phyloP scores from a whole-genome alignment of 2,113 vertebrate genomes.

The Chaetorhynchus papuensis region DNA sequence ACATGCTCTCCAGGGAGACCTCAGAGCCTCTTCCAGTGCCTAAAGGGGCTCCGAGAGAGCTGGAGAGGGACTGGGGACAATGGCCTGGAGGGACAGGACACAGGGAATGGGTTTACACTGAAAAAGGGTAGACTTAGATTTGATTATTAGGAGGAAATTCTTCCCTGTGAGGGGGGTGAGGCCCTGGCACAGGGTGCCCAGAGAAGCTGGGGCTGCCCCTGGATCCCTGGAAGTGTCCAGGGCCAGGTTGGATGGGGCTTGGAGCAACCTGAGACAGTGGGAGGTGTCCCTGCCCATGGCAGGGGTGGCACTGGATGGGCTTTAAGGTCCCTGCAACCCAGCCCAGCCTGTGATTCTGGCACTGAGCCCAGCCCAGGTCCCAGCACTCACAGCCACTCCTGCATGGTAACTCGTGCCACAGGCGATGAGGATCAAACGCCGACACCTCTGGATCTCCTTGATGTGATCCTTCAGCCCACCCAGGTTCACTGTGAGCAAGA shows the following conservation, averaged over 20 bases:
- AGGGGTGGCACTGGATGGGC: background rate
- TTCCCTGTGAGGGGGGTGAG: fast-evolving
- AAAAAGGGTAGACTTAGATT: background rate
- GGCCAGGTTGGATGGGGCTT: fast-evolving
- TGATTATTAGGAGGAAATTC: background rate
- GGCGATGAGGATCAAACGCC: slow-evolving; percentile 93
- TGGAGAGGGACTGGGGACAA: background rate
- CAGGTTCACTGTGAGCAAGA: slow-evolving; percentile 79
- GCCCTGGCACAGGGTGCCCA: background rate
- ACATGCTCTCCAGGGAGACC: background rate
- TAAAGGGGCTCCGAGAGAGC: background rate
- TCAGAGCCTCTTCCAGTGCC: background rate
- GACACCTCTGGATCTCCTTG: slow-evolving; percentile 96
- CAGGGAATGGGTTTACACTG: background rate
- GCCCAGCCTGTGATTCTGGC: background rate
- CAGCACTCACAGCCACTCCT: slow-evolving; percentile 87
- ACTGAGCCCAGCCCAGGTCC: background rate
- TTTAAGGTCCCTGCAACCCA: background rate
- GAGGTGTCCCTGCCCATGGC: background rate
- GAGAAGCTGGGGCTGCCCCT: background rate
- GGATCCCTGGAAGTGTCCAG: background rate
- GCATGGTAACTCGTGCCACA: slow-evolving; percentile 97
- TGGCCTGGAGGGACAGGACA: background rate
- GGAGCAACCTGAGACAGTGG: background rate
- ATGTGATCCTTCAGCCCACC: slow-evolving; percentile 98